Evolutionary conservation across 1,140 invertebrate species (phyloP), one percentile per base, ranked within the genome.

Genomic region (Polypedilum pembai): DNA sequence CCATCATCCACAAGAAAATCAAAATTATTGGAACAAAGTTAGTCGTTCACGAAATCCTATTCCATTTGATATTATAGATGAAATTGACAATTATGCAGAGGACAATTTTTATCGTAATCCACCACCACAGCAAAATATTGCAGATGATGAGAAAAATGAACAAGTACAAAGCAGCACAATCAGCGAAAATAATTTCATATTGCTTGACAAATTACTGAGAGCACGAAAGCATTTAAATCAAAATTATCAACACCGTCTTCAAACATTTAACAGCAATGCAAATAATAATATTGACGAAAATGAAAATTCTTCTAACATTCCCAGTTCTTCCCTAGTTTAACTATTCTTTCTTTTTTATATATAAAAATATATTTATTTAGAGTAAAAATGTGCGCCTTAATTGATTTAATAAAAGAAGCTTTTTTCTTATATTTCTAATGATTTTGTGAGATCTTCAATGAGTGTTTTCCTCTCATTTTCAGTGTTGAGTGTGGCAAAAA

Each of bases 391-490:
- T 10, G 7, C 12, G 12, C 12, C 65, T 66, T 45, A 45, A 45
- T 45, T 56, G n/a, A 56, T 56, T 56, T 56, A 33, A 33, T 33
- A 33, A 33, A 33, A 33, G 24, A 33, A 33, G 45, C 10, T 56
- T 56, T 56, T 56, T 56, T 56, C 8, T 56, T 56, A 56, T 3
- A 15, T 69, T 10, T 69, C 65, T 69, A 56, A 56, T 56, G 45
- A 56, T n/a, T 56, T 56, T 12, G 45, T 12, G 12, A 56, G 12
- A n/a, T 87, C 76, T 85, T 87, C 69, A 88, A 80, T 74, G 79
- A 84, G 4, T 78, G 77, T 85, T 85, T 89, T 76, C 83, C 82
- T 41, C 80, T 79, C 45, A 56, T 76, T 87, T 84, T 75, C 87
- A 83, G 77, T 85, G 86, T 76, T 56, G 4, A 56, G 15, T 12